Percentiles rank a stretch among this genome's conserved stretches.
Evolutionary conservation across 2,797 vertebrate genomes (phyloP).

Genomic region (Alauda arvensis): DNA sequence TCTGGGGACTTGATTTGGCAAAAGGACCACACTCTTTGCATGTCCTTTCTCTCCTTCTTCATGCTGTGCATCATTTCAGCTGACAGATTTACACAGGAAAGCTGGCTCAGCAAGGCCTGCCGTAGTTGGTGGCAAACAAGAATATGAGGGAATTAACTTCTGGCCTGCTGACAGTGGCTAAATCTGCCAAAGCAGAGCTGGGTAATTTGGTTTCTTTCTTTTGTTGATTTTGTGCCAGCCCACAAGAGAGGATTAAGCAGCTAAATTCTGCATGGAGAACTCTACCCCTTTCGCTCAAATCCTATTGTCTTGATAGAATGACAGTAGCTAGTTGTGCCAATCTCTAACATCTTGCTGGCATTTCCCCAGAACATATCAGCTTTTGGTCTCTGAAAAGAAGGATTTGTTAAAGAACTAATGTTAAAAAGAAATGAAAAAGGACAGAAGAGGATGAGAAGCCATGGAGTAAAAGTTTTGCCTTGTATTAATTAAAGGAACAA

Average conservation of each 20-base stretch:
- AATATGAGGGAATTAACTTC: conserved; percentile 87
- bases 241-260: conserved; percentile 90
- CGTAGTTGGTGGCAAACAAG: conserved; percentile 76
- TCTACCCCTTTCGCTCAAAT: conserved; percentile 70
- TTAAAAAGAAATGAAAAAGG: conserved; percentile 60
- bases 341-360: conserved; percentile 71
- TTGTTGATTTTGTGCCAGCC: conserved; percentile 87
- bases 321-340: conserved; percentile 72
- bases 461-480: conserved; percentile 54
- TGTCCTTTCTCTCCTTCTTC: conserved; percentile 68
- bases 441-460: conserved; percentile 53
- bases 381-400: conserved; percentile 72
- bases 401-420: conserved; percentile 71
- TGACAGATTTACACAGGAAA: conserved; percentile 77
- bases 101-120: conserved; percentile 71
- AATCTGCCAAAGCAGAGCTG: conserved; percentile 87
- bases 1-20: conserved; percentile 38
- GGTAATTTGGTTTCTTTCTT: conserved; percentile 94
- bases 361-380: conserved; percentile 69
- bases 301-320: conserved; percentile 77
- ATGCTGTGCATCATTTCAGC: conserved; percentile 75
- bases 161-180: conserved; percentile 87
- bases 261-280: conserved; percentile 81
- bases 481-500: conserved; percentile 61
- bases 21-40: conserved; percentile 69